phyloP scores from a whole-genome alignment of 2,113 vertebrate species.

The Strix uralensis region DNA sequence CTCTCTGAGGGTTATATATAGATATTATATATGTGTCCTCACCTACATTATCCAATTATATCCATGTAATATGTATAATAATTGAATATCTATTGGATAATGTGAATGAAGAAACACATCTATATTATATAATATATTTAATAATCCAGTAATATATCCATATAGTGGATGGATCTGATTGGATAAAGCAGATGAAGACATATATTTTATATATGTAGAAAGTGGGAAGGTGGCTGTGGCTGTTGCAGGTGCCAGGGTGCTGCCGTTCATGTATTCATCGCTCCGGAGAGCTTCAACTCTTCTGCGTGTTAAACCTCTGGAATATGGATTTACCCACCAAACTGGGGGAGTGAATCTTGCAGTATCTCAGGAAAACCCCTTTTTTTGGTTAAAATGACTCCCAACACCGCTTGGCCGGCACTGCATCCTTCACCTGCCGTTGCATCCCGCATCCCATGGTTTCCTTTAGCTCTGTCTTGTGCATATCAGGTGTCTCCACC shows the following conservation, averaged over 20 bases:
- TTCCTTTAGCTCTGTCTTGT: not conserved
- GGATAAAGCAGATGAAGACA: not conserved
- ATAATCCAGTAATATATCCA: not conserved
- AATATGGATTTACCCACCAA: not conserved
- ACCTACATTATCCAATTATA: not conserved
- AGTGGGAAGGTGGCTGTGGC: not conserved
- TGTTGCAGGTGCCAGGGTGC: not conserved
- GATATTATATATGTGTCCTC: not conserved
- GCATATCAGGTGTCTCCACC: accelerated
- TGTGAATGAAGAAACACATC: not conserved
- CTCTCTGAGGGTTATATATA: not conserved
- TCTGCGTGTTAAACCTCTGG: not conserved
- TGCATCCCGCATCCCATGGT: accelerated
- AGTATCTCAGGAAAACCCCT: not conserved
- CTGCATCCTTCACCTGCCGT: accelerated
- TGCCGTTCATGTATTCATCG: not conserved
- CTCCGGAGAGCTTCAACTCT: not conserved
- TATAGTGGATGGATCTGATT: not conserved
- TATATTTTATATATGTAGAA: not conserved
- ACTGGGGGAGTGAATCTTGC: not conserved
- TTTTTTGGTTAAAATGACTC: not conserved
- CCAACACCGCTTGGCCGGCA: not conserved
- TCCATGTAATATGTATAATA: not conserved
- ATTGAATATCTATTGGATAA: not conserved
- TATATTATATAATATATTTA: not conserved